Evolutionary conservation across 2,888 invertebrate genomes (phyloP), one percentile per base, ranked within the genome.

Genomic region (Camptogramma bilineatum): DNA sequence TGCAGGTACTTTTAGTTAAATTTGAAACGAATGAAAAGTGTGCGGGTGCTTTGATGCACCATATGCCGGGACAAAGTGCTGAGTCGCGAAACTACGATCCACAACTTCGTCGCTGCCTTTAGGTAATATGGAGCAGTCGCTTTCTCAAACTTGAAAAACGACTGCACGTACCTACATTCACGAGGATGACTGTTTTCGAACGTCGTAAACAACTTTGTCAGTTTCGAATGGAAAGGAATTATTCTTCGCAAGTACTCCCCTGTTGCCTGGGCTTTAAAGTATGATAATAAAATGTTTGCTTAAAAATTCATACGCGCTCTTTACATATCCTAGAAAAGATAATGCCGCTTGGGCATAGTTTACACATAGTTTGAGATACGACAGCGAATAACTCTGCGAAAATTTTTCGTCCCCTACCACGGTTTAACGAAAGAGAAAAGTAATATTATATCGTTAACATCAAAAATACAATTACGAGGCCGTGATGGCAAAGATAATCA

Each of bases 171-270:
- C 77, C 70, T 71, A 70, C 69, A 70, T 73, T 74, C 69, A 61
- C 66, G 63, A 75, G 74, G 76, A 80, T 80, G 80, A 79, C 78
- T 79, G 75, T 83, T 82, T 79, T 76, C 75, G 75, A 81, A 83
- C 79, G 77, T 80, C 65, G 82, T 81, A 84, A 83, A 84, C 82
- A 83, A 84, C 81, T 84, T 83, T 82, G 82, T 80, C 78, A 78
- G 73, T 80, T 79, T 79, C 80, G 80, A 82, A 83, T 77, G 75
- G 78, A 79, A 81, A 77, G 73, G 77, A 79, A 79, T 83, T 81
- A 83, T 82, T 81, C 74, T 78, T 76, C 71, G 77, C 77, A 80
- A 82, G 78, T 78, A 75, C 73, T 75, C 74, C 75, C 72, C 62
- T 66, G 66, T 68, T 73, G 72, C 69, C 71, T 64, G 62, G 64